These are phyloP conservation scores for Glyptemys insculpta DNA, from an alignment of 2,797 vertebrate genomes.

Conservation along the genomic window DNA sequence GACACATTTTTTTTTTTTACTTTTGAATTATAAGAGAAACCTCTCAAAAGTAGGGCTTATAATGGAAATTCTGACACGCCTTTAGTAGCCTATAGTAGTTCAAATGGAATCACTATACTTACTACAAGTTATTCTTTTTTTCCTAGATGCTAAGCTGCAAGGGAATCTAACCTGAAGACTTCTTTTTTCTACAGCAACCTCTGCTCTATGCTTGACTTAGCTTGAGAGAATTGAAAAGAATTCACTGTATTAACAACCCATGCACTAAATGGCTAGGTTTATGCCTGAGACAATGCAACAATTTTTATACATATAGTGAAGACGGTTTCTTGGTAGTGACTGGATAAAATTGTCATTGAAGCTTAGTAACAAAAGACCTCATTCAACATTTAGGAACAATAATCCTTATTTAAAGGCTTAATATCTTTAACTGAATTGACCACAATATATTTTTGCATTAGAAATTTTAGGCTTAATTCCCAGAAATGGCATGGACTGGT, in stretches of 20 bases:
- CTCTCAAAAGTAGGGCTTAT: not conserved
- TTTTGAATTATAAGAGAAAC: not conserved
- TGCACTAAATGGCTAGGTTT: not conserved
- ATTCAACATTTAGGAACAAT: not conserved
- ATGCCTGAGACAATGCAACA: not conserved
- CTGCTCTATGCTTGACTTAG: not conserved
- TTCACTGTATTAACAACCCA: not conserved
- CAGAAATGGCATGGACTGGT: not conserved
- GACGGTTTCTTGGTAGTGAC: not conserved
- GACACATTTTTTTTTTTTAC: not conserved
- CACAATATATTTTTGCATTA: not conserved
- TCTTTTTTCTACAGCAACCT: not conserved
- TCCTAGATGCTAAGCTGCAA: not conserved
- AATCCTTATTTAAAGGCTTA: not conserved
- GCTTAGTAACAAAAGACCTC: not conserved
- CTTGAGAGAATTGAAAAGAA: slow-evolving; percentile 35
- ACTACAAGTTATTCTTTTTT: not conserved
- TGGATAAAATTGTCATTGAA: not conserved
- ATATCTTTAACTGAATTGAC: not conserved
- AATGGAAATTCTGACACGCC: not conserved
- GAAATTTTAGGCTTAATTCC: not conserved
- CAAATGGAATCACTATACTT: not conserved
- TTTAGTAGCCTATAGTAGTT: not conserved
- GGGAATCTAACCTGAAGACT: not conserved
- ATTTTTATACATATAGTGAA: not conserved